Conservation (phyloP, 2,888 invertebrate species). For the Xestia xanthographa region DNA sequence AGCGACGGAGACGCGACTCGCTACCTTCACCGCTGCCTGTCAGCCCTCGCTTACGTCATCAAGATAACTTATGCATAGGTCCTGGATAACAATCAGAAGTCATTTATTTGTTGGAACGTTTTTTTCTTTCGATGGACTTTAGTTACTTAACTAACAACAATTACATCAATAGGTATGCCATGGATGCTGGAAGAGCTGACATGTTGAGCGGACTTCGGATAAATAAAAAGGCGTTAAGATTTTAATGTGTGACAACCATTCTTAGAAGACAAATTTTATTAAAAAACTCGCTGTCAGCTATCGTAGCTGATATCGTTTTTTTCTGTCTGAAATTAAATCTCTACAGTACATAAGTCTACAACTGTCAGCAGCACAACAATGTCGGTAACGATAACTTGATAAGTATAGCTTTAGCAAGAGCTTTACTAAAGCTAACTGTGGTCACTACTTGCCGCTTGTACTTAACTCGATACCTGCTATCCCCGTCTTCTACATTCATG, state of each 20-base stretch:
- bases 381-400: not conserved
- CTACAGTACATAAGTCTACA: not conserved
- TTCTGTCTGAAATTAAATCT: not conserved
- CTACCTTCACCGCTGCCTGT: constrained; percentile 27
- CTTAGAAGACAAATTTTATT: not conserved
- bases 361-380: not conserved
- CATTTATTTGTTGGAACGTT: not conserved
- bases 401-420: not conserved
- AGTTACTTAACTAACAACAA: not conserved
- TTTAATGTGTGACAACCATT: not conserved
- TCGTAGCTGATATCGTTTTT: too few relatives aligned
- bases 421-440: not conserved
- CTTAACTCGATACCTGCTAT: not conserved
- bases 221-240: not conserved
- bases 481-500: constrained; percentile 6
- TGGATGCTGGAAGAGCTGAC: not conserved
- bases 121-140: not conserved
- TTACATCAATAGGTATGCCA: not conserved
- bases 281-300: not conserved
- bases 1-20: constrained; percentile 29
- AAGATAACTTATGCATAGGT: constrained; percentile 11
- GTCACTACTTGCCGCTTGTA: not conserved
- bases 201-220: not conserved
- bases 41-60: constrained; percentile 31
- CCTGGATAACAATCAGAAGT: constrained; percentile 4